Evolutionary conservation across 2,797 vertebrate species (phyloP).

Genomic region (Micropoecilia bifurca): DNA sequence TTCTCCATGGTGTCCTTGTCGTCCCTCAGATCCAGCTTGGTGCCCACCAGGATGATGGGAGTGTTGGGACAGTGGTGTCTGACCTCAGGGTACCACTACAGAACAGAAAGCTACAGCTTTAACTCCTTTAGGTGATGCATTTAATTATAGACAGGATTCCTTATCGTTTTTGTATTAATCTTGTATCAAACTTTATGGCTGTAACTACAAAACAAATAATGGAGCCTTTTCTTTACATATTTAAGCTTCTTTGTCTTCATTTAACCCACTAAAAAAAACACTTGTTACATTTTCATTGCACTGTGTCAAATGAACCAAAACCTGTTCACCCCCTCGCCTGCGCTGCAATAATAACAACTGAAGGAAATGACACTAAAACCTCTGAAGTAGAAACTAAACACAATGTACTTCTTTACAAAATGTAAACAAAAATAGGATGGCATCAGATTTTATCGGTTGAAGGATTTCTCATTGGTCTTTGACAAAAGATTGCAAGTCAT

Average conservation of each 20-base stretch:
- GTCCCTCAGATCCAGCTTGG: conserved; percentile 95
- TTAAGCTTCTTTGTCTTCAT: neutral
- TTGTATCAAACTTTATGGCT: neutral
- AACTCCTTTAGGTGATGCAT: neutral
- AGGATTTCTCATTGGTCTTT: too few species aligned
- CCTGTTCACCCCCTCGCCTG: too few species aligned
- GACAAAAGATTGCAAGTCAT: too few species aligned
- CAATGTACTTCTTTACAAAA: too few species aligned
- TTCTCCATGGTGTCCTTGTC: conserved; percentile 97
- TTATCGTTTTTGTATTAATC: neutral
- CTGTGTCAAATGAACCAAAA: too few species aligned
- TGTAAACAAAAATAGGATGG: too few species aligned
- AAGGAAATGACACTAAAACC: too few species aligned
- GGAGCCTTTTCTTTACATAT: neutral
- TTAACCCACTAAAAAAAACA: neutral
- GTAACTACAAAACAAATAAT: neutral
- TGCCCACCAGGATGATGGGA: conserved; percentile 96
- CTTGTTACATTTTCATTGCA: too few species aligned
- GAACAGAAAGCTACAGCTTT: neutral
- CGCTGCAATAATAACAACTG: too few species aligned
- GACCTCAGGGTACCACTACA: conserved; percentile 96
- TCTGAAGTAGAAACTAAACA: too few species aligned
- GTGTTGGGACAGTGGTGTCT: conserved; percentile 97
- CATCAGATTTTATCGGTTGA: too few species aligned
- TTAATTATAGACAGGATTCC: neutral